A percentile compares a stretch with the other conserved stretches of the same genome.
These are phyloP conservation scores for Drosophila birchii DNA, from an alignment of 2,888 invertebrate genomes.

Conservation along the genomic window DNA sequence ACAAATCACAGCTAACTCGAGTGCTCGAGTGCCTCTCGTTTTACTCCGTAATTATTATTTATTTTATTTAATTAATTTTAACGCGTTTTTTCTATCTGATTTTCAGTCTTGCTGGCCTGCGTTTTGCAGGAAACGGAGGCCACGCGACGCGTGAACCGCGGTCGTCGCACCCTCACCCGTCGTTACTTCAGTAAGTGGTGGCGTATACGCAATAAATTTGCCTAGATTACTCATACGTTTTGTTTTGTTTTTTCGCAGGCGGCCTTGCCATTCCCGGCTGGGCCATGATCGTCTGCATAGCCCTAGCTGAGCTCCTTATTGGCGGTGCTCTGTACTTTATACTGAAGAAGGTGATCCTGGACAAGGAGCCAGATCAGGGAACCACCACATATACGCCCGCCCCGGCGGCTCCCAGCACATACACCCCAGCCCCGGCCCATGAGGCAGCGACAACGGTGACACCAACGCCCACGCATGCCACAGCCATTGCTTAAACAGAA, in stretches of 20 bases:
- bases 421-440: conserved; percentile 57
- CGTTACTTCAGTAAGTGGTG: conserved; percentile 90
- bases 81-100: neutral
- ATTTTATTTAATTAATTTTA: conserved; percentile 19
- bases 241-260: conserved; percentile 84
- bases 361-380: conserved; percentile 79
- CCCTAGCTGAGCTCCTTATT: conserved; percentile 88
- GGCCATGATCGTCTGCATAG: conserved; percentile 90
- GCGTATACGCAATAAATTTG: conserved; percentile 7
- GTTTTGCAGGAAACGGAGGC: conserved; percentile 90
- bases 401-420: conserved; percentile 62
- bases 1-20: conserved; percentile 27
- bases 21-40: conserved; percentile 34
- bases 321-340: conserved; percentile 89
- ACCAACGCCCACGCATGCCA: conserved; percentile 61
- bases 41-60: conserved; percentile 1
- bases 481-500: conserved; percentile 50
- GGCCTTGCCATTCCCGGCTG: conserved; percentile 91
- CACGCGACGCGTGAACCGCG: conserved; percentile 91
- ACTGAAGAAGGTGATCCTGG: conserved; percentile 89
- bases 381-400: conserved; percentile 84
- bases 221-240: neutral
- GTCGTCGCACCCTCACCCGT: conserved; percentile 91
- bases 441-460: conserved; percentile 36
- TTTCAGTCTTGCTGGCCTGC: conserved; percentile 88